phyloP scores from a whole-genome alignment of 2,113 vertebrate species.

The Syrrhaptes paradoxus region DNA sequence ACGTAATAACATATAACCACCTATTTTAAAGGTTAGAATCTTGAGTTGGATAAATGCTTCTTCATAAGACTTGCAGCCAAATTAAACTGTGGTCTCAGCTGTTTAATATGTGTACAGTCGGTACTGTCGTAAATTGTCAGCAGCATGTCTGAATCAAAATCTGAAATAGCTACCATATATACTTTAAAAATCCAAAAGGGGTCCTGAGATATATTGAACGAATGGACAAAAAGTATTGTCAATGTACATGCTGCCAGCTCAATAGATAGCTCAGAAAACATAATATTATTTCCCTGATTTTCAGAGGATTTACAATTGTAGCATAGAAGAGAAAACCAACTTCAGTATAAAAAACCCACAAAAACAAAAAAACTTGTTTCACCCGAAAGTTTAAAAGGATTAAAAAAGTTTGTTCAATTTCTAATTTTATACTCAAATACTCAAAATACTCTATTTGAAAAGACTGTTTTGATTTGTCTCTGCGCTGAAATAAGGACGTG shows the following conservation, averaged over 20 bases:
- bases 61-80: neutral
- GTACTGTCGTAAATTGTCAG: neutral
- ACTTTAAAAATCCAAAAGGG: neutral
- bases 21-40: constrained; percentile 18
- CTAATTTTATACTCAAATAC: neutral
- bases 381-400: neutral
- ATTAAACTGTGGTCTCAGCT: neutral
- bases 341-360: neutral
- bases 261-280: neutral
- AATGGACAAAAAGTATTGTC: neutral
- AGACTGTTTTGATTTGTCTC: neutral
- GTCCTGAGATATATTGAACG: neutral
- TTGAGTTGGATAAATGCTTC: neutral
- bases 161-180: neutral
- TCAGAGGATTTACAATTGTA: neutral
- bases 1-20: neutral
- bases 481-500: neutral
- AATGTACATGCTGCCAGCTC: neutral
- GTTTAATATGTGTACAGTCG: neutral
- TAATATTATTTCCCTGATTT: neutral
- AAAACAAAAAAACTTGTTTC: neutral
- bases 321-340: neutral
- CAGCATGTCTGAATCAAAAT: neutral
- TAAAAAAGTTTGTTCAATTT: neutral
- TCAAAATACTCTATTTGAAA: neutral